A percentile compares a stretch with the other conserved stretches of the same genome.
Evolutionary conservation across 2,888 invertebrate species (phyloP).

Genomic region (Leistus spinibarbis): DNA sequence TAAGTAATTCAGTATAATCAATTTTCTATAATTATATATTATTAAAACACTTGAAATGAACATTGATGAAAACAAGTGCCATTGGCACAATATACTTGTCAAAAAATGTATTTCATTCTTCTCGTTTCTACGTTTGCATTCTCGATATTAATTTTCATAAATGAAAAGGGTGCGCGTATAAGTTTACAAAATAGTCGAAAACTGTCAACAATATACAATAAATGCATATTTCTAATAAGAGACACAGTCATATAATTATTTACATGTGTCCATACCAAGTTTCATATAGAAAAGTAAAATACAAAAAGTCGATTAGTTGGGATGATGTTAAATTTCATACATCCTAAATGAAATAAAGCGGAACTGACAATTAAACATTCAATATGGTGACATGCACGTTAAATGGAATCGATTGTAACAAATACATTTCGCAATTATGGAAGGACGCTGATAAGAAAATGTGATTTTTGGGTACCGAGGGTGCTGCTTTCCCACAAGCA

Average conservation of each 20-base stretch:
- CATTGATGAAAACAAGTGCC: no score
- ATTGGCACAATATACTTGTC: no score
- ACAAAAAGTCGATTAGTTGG: not conserved
- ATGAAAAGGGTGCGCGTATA: no score
- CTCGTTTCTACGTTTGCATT: no score
- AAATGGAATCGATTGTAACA: not conserved
- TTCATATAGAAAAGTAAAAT: not conserved
- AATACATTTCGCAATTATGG: not conserved
- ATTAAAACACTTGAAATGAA: no score
- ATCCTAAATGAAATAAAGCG: not conserved
- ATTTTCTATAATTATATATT: not conserved
- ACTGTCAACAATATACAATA: not conserved
- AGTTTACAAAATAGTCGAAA: no score
- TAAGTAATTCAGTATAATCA: not conserved
- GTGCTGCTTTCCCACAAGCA: not conserved
- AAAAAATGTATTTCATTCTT: no score
- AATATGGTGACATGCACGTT: not conserved
- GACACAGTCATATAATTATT: not conserved
- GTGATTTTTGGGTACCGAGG: not conserved
- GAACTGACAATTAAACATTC: not conserved
- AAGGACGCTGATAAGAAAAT: not conserved
- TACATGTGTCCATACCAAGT: no score
- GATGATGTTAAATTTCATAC: not conserved
- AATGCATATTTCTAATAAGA: conserved; percentile 6
- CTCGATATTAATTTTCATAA: no score